phyloP scores from a whole-genome alignment of 2,888 invertebrate genomes.

The Scaptodrosophila latifasciaeformis region DNA sequence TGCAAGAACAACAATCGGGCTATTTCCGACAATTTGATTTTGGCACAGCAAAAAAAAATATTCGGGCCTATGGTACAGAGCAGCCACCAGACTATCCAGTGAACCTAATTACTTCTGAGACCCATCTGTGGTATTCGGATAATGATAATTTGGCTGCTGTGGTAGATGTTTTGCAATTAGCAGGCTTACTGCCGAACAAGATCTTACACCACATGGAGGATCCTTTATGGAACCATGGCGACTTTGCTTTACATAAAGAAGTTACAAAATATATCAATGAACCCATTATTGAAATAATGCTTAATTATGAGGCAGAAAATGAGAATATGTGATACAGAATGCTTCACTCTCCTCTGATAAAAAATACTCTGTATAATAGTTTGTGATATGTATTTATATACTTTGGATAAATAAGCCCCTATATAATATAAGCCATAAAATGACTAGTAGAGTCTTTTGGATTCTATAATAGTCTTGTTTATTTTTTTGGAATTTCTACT shows the following conservation, averaged over 20 bases:
- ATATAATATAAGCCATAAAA: too few relatives aligned
- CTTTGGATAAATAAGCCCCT: too few relatives aligned
- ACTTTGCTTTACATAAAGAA: constrained; percentile 43
- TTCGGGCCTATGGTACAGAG: constrained; percentile 42
- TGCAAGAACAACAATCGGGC: constrained; percentile 59
- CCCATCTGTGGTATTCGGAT: constrained; percentile 63
- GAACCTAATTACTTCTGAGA: constrained; percentile 40
- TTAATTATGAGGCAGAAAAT: constrained; percentile 34
- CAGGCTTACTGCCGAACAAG: constrained; percentile 44
- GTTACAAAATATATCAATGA: constrained; percentile 51
- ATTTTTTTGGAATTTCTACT: too few relatives aligned
- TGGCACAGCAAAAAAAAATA: constrained; percentile 44
- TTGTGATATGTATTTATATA: too few relatives aligned
- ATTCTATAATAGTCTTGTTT: too few relatives aligned
- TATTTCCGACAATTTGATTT: constrained; percentile 57
- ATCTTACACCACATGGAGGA: constrained; percentile 48
- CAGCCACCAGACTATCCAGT: constrained; percentile 59
- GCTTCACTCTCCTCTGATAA: too few relatives aligned
- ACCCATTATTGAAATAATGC: constrained; percentile 52
- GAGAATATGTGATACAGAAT: too few relatives aligned
- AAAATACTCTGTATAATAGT: too few relatives aligned
- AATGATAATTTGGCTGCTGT: constrained; percentile 60
- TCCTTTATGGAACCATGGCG: constrained; percentile 51
- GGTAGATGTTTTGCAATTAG: constrained; percentile 50
- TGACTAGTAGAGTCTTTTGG: too few relatives aligned